Evolutionary conservation across 2,113 vertebrate species (phyloP).

Genomic region (Misgurnus mizolepis): DNA sequence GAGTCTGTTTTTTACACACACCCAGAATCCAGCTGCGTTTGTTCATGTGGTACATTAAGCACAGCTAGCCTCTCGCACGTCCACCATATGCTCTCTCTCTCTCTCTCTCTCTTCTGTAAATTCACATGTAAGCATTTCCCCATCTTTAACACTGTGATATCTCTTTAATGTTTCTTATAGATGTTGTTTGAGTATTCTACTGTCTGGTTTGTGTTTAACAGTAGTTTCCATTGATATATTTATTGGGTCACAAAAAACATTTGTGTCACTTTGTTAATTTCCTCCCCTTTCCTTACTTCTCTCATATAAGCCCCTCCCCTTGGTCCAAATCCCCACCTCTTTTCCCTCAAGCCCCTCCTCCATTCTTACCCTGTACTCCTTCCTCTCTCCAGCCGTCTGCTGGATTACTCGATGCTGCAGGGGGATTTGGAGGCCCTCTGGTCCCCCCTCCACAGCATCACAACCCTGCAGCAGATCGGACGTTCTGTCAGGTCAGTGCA

Average conservation of each 20-base stretch:
- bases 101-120: constrained; percentile 14
- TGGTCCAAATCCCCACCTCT: background rate
- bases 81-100: constrained; percentile 54
- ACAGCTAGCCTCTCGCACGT: constrained; percentile 54
- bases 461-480: constrained; percentile 77
- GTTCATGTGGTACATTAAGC: constrained; percentile 58
- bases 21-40: constrained; percentile 49
- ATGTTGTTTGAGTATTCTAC: too few relatives aligned
- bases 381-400: constrained; percentile 70
- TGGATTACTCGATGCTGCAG: constrained; percentile 76
- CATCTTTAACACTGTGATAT: background rate
- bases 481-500: constrained; percentile 74
- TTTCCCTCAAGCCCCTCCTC: background rate
- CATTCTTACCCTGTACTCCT: constrained; percentile 55
- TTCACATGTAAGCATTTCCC: background rate
- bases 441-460: constrained; percentile 78
- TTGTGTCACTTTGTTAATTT: too few relatives aligned
- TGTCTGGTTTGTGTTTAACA: too few relatives aligned
- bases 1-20: background rate
- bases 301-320: background rate
- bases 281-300: background rate
- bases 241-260: background rate
- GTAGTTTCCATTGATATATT: too few relatives aligned
- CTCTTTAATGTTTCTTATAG: background rate
- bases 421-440: constrained; percentile 79